phyloP scores from a whole-genome alignment of 2,113 vertebrate species.

The Herpetotheres cachinnans region DNA sequence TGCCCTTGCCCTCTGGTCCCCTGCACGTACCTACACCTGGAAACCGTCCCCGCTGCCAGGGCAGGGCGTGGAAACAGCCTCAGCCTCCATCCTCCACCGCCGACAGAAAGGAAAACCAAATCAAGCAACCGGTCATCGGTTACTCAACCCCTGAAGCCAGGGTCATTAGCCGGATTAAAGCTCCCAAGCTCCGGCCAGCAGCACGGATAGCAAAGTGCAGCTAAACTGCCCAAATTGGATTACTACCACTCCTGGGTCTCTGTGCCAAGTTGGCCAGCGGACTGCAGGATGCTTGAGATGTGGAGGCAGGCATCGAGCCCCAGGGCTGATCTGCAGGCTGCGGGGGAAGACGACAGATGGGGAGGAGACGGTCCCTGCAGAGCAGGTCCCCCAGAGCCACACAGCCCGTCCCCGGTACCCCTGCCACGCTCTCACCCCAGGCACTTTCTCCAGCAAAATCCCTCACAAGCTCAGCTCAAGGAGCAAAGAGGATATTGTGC shows the following conservation, averaged over 20 bases:
- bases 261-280: slow-evolving; percentile 30
- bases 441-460: slow-evolving; percentile 47
- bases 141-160: not conserved
- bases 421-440: not conserved
- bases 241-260: not conserved
- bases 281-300: not conserved
- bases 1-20: not conserved
- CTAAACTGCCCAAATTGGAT: slow-evolving; percentile 68
- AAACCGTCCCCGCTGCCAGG: rapidly evolving
- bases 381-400: not conserved
- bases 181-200: slow-evolving; percentile 8
- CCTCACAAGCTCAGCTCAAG: not conserved
- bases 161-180: slow-evolving; percentile 70
- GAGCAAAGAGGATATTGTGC: not conserved
- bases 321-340: not conserved
- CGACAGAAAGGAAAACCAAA: slow-evolving; percentile 18
- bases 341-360: not conserved
- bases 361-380: not conserved
- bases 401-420: not conserved
- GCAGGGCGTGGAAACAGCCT: not conserved
- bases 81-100: not conserved
- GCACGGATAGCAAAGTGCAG: slow-evolving; percentile 54
- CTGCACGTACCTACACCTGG: not conserved
- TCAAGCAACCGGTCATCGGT: not conserved
- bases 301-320: not conserved